phyloP scores from a whole-genome alignment of 2,113 vertebrate genomes.

The Gymnobelideus leadbeateri region DNA sequence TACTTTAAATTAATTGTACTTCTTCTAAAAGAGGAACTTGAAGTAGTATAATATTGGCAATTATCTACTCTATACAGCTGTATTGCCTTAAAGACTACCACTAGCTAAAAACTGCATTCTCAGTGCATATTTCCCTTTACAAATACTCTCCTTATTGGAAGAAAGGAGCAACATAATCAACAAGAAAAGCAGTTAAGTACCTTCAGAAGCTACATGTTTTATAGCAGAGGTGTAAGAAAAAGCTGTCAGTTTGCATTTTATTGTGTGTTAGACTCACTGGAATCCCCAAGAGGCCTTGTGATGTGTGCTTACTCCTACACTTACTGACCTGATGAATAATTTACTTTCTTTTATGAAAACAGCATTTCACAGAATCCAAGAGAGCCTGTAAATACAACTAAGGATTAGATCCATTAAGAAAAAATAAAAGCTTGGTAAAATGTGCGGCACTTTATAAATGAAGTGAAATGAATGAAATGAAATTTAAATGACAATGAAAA shows the following conservation, averaged over 20 bases:
- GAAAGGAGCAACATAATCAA: slow-evolving; percentile 73
- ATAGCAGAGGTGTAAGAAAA: slow-evolving; percentile 86
- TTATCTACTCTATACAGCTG: fast-evolving
- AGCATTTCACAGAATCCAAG: slow-evolving; percentile 81
- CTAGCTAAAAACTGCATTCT: slow-evolving; percentile 56
- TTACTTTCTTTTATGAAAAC: slow-evolving; percentile 89
- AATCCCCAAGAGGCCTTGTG: slow-evolving; percentile 73
- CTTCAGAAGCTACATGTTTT: slow-evolving; percentile 80
- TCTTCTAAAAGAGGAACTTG: slow-evolving; percentile 48
- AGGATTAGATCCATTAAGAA: slow-evolving; percentile 79
- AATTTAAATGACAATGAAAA: slow-evolving; percentile 56
- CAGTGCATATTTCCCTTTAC: slow-evolving; percentile 46
- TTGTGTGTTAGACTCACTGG: slow-evolving; percentile 86
- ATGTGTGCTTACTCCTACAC: slow-evolving; percentile 84
- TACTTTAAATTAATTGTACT: slow-evolving; percentile 17
- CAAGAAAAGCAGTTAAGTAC: slow-evolving; percentile 76
- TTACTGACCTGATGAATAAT: slow-evolving; percentile 86
- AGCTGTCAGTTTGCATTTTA: slow-evolving; percentile 89
- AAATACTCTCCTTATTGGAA: slow-evolving; percentile 76
- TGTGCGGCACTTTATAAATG: slow-evolving; percentile 55
- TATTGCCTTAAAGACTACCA: background rate
- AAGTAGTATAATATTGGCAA: slow-evolving; percentile 44
- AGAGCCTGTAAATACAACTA: slow-evolving; percentile 78
- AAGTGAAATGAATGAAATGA: background rate
- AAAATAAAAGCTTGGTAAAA: slow-evolving; percentile 80